Base-by-base conservation (phyloP, 2,113 vertebrate genomes). In the Leuciscus idus region DNA sequence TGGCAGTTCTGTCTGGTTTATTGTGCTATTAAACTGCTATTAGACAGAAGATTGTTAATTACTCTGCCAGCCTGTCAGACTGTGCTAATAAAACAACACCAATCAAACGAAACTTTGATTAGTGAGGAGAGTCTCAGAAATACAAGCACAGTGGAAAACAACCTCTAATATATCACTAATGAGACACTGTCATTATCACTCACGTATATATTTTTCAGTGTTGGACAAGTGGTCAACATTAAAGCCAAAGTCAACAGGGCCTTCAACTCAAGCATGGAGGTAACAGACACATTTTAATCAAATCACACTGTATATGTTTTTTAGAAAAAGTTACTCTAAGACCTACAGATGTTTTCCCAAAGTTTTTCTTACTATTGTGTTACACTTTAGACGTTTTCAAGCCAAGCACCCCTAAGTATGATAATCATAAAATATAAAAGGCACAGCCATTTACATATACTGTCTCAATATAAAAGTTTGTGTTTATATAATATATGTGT, bases 191-290 rank as follows among this genome's bases (percentile, higher is more conserved):
- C 5, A 55, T 62, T 39, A 43, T 26, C 4, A 26, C 23, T 74
- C 23, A 57, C 33, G 30, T 64, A 62, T 64, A 62, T 43, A 23
- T 75, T 90, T 94, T 87, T 90, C 50, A 99, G 98, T 0, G 96
- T 98, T 0, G 98, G 98, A 84, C 97, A 99, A 57, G 97, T 99
- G 46, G 97, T 99, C 89, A 98, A 96, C 93, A 98, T 99, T 92
- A 97, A 97, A 91, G 97, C 98, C 88, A 98, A 98, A 92, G 98
- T 99, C 93, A 99, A 99, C 94, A 94, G 98, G 91, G 98, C 98
- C 86, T 99, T 99, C 91, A 99, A 97, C 57, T 96, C 96, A 84
- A 99, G 98, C 90, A 98, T 99, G 98, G 98, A 99, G 97, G 98
- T 99, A 83, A 96, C 95, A 83, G 43, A 89, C 83, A 68, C 30